phyloP scores from a whole-genome alignment of 2,113 vertebrate genomes.

The Microtus pennsylvanicus region DNA sequence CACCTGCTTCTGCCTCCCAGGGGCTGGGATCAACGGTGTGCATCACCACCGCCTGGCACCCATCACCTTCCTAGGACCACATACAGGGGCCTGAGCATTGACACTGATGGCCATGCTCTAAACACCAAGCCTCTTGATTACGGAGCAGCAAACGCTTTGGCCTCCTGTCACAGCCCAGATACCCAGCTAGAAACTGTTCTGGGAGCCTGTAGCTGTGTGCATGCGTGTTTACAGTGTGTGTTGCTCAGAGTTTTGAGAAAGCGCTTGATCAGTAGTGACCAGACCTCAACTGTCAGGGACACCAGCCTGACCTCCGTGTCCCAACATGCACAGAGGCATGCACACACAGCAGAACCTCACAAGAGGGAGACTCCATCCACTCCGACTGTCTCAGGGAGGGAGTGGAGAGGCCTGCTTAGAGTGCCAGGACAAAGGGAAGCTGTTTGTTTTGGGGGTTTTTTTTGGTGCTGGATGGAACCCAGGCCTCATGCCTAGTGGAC shows the following conservation, averaged over 20 bases:
- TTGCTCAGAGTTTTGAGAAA: not conserved
- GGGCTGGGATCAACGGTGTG: too few species aligned
- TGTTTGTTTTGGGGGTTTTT: not conserved
- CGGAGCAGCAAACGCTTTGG: not conserved
- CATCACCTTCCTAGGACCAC: not conserved
- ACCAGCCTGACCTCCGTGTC: not conserved
- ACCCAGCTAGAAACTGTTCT: not conserved
- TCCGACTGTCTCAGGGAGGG: not conserved
- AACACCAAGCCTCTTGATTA: too few species aligned
- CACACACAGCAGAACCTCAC: not conserved
- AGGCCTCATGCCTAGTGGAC: not conserved
- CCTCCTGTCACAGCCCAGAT: not conserved
- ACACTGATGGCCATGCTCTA: not conserved
- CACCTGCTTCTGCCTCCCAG: too few species aligned
- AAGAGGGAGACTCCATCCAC: not conserved
- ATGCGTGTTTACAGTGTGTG: not conserved
- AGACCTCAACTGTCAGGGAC: not conserved
- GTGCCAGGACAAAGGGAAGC: not conserved
- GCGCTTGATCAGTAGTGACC: not conserved
- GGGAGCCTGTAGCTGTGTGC: too few species aligned
- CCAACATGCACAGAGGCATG: not conserved
- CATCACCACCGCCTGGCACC: too few species aligned
- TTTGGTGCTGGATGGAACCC: not conserved
- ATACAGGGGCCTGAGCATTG: not conserved
- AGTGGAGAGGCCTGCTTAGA: not conserved